phyloP scores from a whole-genome alignment of 2,113 vertebrate species.

The Oxyura jamaicensis region DNA sequence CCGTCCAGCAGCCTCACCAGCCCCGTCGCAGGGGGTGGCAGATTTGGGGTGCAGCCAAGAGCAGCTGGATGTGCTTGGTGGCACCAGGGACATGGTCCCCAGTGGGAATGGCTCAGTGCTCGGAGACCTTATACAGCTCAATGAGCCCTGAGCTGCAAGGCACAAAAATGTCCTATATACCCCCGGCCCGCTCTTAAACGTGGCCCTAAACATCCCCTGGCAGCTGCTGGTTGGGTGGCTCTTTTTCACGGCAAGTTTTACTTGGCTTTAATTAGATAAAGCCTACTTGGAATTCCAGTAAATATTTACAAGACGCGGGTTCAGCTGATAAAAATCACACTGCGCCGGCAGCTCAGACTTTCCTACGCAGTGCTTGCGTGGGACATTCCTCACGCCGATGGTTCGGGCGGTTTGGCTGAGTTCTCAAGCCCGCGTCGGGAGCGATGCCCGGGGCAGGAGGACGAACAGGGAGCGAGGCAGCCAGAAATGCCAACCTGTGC shows the following conservation, averaged over 20 bases:
- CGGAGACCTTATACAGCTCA: background rate
- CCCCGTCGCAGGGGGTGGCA: background rate
- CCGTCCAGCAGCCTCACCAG: background rate
- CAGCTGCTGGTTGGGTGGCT: accelerated
- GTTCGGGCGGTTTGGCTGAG: background rate
- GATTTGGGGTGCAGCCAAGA: background rate
- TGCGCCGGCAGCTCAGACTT: background rate
- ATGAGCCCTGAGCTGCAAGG: background rate
- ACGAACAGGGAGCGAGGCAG: background rate
- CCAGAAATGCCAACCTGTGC: background rate
- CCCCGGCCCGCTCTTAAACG: background rate
- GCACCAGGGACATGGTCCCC: background rate
- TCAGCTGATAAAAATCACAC: conserved; percentile 61
- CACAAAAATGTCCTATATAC: background rate
- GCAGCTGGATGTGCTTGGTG: background rate
- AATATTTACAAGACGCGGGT: conserved; percentile 52
- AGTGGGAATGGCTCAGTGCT: background rate
- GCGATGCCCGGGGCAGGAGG: background rate
- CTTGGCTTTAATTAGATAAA: conserved; percentile 57
- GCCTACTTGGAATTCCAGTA: conserved; percentile 43
- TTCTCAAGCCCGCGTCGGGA: background rate
- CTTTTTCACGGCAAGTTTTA: conserved; percentile 35
- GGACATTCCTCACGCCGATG: accelerated
- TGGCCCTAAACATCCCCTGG: background rate
- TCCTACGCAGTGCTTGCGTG: background rate